Conservation (phyloP, 2,113 vertebrate genomes). For the Mustelus asterias region DNA sequence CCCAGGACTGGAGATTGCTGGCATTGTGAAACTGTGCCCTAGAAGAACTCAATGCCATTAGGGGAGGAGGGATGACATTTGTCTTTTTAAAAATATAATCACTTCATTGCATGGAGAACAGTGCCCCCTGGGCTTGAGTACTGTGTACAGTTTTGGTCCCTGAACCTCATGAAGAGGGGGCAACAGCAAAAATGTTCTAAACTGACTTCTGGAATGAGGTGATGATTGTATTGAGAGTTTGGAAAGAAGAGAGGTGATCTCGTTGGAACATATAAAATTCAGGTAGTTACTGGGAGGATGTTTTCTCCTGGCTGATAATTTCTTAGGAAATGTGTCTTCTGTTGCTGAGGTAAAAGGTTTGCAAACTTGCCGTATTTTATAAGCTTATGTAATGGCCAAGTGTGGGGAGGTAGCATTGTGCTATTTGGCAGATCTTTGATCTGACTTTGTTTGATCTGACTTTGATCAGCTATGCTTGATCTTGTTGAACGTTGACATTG, state of each 20-base stretch:
- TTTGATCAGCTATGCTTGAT: not conserved
- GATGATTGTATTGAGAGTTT: not conserved
- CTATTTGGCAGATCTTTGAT: not conserved
- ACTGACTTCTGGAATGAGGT: not conserved
- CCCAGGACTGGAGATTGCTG: not conserved
- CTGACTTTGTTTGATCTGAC: not conserved
- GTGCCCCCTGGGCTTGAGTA: not conserved
- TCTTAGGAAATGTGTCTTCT: not conserved
- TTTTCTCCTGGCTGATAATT: not conserved
- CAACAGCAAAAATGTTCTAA: not conserved
- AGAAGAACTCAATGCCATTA: not conserved
- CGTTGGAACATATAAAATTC: not conserved
- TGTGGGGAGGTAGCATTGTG: not conserved
- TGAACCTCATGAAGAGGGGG: not conserved
- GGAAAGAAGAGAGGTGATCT: not conserved
- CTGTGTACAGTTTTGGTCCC: not conserved
- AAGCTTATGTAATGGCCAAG: not conserved
- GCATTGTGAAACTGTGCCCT: not conserved
- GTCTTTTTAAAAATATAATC: not conserved
- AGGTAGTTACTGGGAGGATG: not conserved
- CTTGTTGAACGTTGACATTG: not conserved
- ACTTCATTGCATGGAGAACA: not conserved
- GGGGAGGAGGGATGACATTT: not conserved
- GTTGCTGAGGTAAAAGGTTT: not conserved
- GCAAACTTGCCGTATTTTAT: not conserved